Evolutionary conservation across 2,797 vertebrate genomes (phyloP), one percentile per base, ranked within the genome.

Genomic region (Moxostoma hubbsi): DNA sequence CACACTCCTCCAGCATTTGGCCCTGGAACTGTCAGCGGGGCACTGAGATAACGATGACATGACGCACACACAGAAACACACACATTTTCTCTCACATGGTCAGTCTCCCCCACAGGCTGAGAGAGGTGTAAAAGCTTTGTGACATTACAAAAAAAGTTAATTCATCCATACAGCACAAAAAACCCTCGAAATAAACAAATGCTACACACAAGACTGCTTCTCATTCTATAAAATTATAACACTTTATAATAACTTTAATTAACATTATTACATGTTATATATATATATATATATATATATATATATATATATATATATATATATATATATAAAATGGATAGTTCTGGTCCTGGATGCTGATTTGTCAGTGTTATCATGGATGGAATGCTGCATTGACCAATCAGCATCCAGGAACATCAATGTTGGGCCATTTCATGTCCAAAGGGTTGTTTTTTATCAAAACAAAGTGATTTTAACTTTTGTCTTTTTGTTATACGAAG

Each of bases 1-100:
- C 18, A 73, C 82, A 81, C 75, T 66, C 69, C 80, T 87, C 86
- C 82, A 84, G 86, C 86, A 69, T 76, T 85, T 82, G 69, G 79
- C 79, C 69, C 46, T 74, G 55, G 45, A 63, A 50, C 73, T 79
- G 79, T 73, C 81, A 75, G 69, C 43, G 45, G 81, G 61, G 45
- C 68, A 79, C 46, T 15, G 13, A 77, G 76, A 81, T 85, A 78
- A 83, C 64, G 46, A 77, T 80, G 82, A 82, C 80, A 82, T 67
- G 64, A 75, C 12, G 59, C 53, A 76, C 72, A 75, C 72, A 65
- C 45, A 6, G 5, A 7, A 3, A 15, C 55, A 13, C 15, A 45
- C 68, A 49, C 66, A 16, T 68, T 15, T 55, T 24, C 54, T 76
- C 18, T 49, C 43, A 58, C 63, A 76, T 59, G 63, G 53, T 43